Evolutionary conservation across 2,888 invertebrate species (phyloP), one percentile per base, ranked within the genome.

Genomic region (Ectemnius cavifrons): DNA sequence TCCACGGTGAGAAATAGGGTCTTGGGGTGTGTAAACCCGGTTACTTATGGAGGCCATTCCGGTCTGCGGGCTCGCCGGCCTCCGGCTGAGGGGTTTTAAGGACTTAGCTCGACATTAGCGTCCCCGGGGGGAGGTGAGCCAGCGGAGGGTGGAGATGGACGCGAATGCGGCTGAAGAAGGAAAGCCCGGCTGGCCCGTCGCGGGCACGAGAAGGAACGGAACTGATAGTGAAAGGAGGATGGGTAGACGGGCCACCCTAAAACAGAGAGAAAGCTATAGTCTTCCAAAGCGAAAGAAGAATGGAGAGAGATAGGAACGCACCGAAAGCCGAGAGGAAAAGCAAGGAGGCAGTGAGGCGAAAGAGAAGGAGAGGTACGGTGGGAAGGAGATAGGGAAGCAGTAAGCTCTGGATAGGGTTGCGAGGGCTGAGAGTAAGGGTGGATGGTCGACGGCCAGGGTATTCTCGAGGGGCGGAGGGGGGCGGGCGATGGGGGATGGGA

Each of bases 41-140:
- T 90, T 90, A 90, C 90, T 90, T 89, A 89, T 90, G 89, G 89
- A 89, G 89, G 89, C 89, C 89, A 89, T 90, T 90, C 87, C 86
- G 85, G 88, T 87, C 85, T 87, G 86, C 85, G 87, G 89, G 86
- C 87, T 85, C 83, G 86, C 81, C 83, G 81, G 85, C 86, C 88
- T 85, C 83, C 78, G 86, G 87, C 86, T 84, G 84, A 86, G 83
- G 88, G 89, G 87, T 89, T 89, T 89, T 89, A 89, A 90, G 90
- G 90, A 90, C 89, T 90, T 89, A 89, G 89, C 89, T 89, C 88
- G 88, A 89, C 89, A 89, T 90, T 90, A 88, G 89, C 89, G 89
- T 89, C 87, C 86, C 87, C 83, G 81, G 83, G 76, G 78, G 84
- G 37, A 37, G 37, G 85, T 83, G 84, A 83, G 77, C 76, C 68